A percentile compares a stretch with the other conserved stretches of the same genome.
Evolutionary conservation across 2,888 invertebrate species (phyloP).

Genomic region (Calameuta pallipes): DNA sequence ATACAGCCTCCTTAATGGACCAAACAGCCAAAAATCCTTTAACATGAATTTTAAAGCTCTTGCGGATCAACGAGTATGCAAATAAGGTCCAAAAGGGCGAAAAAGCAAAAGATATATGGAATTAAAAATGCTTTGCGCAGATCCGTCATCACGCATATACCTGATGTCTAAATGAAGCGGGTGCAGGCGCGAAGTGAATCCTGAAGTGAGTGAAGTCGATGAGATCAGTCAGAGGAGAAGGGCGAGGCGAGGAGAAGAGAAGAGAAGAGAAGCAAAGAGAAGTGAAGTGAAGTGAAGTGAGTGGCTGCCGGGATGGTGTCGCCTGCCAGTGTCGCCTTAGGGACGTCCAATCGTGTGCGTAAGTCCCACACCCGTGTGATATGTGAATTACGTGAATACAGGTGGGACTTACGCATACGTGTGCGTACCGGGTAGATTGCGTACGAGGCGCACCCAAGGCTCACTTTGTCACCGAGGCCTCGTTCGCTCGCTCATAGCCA

Average conservation of each 20-base stretch:
- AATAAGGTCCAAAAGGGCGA: neutral
- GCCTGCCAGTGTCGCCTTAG: slow-evolving; percentile 2
- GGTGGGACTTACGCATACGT: slow-evolving; percentile 20
- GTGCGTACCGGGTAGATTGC: slow-evolving; percentile 27
- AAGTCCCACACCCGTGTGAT: slow-evolving; percentile 10
- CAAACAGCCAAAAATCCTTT: neutral
- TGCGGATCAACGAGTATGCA: neutral
- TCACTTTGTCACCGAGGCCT: slow-evolving; percentile 57
- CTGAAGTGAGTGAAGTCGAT: slow-evolving; percentile 1
- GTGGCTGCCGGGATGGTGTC: slow-evolving; percentile 17
- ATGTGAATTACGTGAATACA: slow-evolving; percentile 30
- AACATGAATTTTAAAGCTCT: neutral
- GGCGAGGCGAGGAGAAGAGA: neutral
- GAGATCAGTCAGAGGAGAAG: neutral
- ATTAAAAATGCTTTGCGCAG: neutral
- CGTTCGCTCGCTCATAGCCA: slow-evolving; percentile 29
- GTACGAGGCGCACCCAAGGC: slow-evolving; percentile 52
- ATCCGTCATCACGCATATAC: neutral
- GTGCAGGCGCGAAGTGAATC: neutral
- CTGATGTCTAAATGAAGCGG: neutral
- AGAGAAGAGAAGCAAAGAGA: neutral
- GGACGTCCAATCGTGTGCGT: neutral
- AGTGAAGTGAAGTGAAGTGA: slow-evolving; percentile 16
- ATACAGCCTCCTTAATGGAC: neutral
- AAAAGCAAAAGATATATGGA: neutral